Evolutionary conservation across 2,888 invertebrate species (phyloP).

Genomic region (Pachydiplax longipennis): DNA sequence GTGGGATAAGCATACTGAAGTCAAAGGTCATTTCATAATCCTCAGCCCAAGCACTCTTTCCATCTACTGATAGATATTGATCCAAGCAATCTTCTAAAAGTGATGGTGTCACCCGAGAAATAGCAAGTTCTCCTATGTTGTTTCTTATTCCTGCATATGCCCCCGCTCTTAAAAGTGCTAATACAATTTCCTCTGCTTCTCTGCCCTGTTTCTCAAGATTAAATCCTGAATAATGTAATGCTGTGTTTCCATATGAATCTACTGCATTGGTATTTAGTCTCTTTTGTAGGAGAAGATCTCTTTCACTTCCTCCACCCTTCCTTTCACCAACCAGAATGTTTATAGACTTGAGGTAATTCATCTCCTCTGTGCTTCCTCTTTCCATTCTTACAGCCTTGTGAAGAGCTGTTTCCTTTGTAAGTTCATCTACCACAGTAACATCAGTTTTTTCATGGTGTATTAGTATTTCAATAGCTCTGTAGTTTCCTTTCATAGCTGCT

Average conservation of each 20-base stretch:
- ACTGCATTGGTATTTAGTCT: slow-evolving; percentile 67
- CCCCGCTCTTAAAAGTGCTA: slow-evolving; percentile 69
- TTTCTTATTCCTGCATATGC: slow-evolving; percentile 75
- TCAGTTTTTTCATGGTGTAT: slow-evolving; percentile 58
- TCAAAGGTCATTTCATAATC: slow-evolving; percentile 77
- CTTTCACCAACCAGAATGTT: slow-evolving; percentile 60
- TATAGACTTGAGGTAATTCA: slow-evolving; percentile 69
- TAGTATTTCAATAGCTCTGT: slow-evolving; percentile 55
- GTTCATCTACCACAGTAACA: slow-evolving; percentile 51
- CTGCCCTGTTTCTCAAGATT: slow-evolving; percentile 47
- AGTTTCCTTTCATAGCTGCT: slow-evolving; percentile 52
- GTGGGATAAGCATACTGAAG: slow-evolving; percentile 74
- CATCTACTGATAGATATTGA: slow-evolving; percentile 72
- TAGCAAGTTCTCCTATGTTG: slow-evolving; percentile 70
- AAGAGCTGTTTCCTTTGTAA: slow-evolving; percentile 63
- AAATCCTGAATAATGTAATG: slow-evolving; percentile 65
- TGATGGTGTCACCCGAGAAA: slow-evolving; percentile 72
- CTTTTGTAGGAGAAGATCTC: background rate
- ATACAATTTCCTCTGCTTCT: background rate
- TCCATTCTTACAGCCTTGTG: slow-evolving; percentile 58
- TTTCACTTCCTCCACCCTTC: background rate
- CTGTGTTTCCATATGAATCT: slow-evolving; percentile 71
- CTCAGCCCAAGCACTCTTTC: slow-evolving; percentile 72
- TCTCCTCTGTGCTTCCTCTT: slow-evolving; percentile 56
- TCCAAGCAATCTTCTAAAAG: slow-evolving; percentile 75